Base-by-base conservation (phyloP, 2,797 vertebrate genomes). In the Pipistrellus nathusii region DNA sequence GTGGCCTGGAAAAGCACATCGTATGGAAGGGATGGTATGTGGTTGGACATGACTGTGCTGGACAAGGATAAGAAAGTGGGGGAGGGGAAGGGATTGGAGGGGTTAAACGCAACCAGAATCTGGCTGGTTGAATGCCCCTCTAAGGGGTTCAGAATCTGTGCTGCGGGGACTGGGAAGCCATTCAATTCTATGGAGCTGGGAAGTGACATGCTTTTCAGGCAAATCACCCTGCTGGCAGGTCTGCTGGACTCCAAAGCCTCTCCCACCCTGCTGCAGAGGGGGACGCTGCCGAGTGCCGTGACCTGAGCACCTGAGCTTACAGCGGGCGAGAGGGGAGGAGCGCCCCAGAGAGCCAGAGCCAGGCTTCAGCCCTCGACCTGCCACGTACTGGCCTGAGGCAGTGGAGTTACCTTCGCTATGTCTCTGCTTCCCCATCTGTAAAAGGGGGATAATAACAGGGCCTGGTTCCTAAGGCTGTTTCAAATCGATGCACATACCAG, bases 261-360 rank as follows among this genome's bases (percentile, higher is more conserved):
- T 4, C 14, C 20, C 6, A 4, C 11, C 32, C n/a, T 23, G 10
- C 13, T 8, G 46, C 6, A 8, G 48, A 69, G 64, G 68, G 0
- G 14, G 55, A 32, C 3, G 12, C 6, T 4, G 55, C 25, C 30
- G 0, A 1, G 12, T 0, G 2, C 72, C 20, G n/a, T 23, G 44
- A 62, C 14, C 0, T 2, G 30, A 68, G 25, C 55, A 10, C 38
- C 35, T 15, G 32, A 68, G 41, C n/a, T 0, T 0, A 0, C 46
- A 9, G 35, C 3, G 12, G 41, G 32, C 11, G 35, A 17, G 57
- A 15, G 30, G 48, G 30, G 81, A 27, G 12, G 23, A 27, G 30
- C 0, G 0, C 32, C 23, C 85, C 66, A 41, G 30, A 83, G 51
- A 92, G 68, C n/a, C 88, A 35, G 57, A 41, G n/a, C 32, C n/a